A percentile compares a stretch with the other conserved stretches of the same genome.
Conservation (phyloP, 2,797 vertebrate species). For the Myiothlypis chrysogaster region DNA sequence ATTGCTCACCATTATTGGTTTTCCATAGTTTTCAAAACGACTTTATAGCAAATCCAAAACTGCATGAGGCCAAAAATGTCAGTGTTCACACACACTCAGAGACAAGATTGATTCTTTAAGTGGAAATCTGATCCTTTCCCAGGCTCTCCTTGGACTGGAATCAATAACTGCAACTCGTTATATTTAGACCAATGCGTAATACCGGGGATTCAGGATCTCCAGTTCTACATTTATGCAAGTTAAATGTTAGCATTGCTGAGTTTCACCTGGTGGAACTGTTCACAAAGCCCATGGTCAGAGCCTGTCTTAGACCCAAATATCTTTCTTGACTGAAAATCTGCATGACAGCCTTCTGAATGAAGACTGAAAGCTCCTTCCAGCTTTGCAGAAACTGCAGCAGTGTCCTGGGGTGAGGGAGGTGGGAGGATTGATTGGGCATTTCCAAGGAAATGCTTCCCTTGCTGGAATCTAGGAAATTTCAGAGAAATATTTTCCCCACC, state of each 20-base stretch:
- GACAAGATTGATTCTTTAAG: slow-evolving; percentile 59
- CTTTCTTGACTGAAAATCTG: slow-evolving; percentile 17
- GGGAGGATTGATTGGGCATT: not conserved
- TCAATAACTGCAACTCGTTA: slow-evolving; percentile 48
- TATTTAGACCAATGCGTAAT: slow-evolving; percentile 51
- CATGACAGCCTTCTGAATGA: slow-evolving; percentile 17
- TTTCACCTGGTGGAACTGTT: slow-evolving; percentile 28
- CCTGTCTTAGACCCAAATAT: not conserved
- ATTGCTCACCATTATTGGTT: slow-evolving; percentile 62
- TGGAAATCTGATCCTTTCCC: slow-evolving; percentile 69
- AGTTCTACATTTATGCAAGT: slow-evolving; percentile 40
- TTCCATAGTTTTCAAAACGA: slow-evolving; percentile 42
- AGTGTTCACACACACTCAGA: slow-evolving; percentile 20
- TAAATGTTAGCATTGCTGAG: slow-evolving; percentile 33
- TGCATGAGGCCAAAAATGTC: slow-evolving; percentile 61
- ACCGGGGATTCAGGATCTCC: slow-evolving; percentile 51
- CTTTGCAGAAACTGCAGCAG: not conserved
- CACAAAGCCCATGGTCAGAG: not conserved
- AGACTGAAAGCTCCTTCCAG: slow-evolving; percentile 12
- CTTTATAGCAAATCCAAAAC: slow-evolving; percentile 61
- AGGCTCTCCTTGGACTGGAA: slow-evolving; percentile 63
- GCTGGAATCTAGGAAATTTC: slow-evolving; percentile 8
- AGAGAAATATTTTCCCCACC: not conserved
- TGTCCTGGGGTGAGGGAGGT: not conserved
- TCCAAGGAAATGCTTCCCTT: not conserved